Percentiles rank a stretch among this genome's conserved stretches.
These are phyloP conservation scores for Myathropa florea DNA, from an alignment of 2,888 invertebrate genomes.

Conservation along the genomic window DNA sequence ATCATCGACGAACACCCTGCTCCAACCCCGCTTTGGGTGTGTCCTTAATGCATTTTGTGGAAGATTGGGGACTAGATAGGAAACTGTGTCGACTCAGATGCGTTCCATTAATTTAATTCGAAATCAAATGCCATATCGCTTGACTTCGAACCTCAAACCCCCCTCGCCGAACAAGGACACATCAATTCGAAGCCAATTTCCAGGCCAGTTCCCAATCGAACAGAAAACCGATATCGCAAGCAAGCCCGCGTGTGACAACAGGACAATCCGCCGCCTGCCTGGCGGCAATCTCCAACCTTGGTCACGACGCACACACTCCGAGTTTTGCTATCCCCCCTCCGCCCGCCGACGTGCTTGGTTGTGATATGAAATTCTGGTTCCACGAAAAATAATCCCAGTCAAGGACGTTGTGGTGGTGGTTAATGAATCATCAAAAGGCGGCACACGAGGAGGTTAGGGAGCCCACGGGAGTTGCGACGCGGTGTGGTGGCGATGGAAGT, in stretches of 20 bases:
- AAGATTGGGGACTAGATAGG: not conserved
- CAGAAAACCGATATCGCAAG: not conserved
- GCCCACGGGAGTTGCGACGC: no score
- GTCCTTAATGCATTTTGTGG: not conserved
- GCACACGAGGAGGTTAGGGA: not conserved
- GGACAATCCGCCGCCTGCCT: constrained; percentile 17
- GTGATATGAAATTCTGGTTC: not conserved
- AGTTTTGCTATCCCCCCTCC: not conserved
- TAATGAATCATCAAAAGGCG: constrained; percentile 20
- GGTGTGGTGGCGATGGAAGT: not conserved
- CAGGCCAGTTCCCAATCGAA: not conserved
- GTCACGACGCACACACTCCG: not conserved
- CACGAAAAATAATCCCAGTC: constrained; percentile 1
- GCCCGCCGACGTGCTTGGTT: not conserved
- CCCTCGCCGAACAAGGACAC: not conserved
- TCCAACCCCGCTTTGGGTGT: not conserved
- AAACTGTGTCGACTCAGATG: not conserved
- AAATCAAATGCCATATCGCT: not conserved
- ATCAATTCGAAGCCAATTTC: not conserved
- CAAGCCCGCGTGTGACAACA: not conserved
- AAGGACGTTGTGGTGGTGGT: constrained; percentile 3
- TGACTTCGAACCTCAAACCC: no score
- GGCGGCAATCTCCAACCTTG: constrained; percentile 10
- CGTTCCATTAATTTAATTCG: not conserved
- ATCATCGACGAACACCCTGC: constrained; percentile 18